A percentile compares a stretch with the other conserved stretches of the same genome.
phyloP scores from a whole-genome alignment of 2,113 vertebrate species.

The Epinephelus lanceolatus region DNA sequence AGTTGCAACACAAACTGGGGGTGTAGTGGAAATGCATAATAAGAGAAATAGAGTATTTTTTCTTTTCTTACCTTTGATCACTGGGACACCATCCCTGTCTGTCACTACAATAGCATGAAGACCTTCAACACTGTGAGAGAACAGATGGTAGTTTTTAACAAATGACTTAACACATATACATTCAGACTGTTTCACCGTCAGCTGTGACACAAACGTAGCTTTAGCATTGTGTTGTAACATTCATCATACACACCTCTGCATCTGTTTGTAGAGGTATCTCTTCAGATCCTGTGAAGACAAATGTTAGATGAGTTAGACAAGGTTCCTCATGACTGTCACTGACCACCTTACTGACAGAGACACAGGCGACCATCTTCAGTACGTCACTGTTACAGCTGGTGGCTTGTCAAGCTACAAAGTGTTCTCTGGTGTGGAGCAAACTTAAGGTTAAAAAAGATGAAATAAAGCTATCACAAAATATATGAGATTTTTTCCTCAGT shows the following conservation, averaged over 20 bases:
- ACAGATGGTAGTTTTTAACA: background rate
- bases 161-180: background rate
- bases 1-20: too few species aligned
- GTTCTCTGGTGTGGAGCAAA: too few species aligned
- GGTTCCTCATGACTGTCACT: background rate
- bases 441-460: too few species aligned
- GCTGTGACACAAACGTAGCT: background rate
- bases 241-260: slow-evolving; percentile 89
- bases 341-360: background rate
- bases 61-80: slow-evolving; percentile 92
- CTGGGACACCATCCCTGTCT: slow-evolving; percentile 96
- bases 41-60: background rate
- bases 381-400: too few species aligned
- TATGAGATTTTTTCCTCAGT: too few species aligned
- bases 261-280: slow-evolving; percentile 94
- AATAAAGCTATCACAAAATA: too few species aligned
- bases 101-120: slow-evolving; percentile 97
- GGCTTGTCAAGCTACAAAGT: too few species aligned
- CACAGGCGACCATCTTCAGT: too few species aligned
- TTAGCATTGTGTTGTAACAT: too few species aligned
- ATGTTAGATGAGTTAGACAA: background rate
- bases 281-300: slow-evolving; percentile 90
- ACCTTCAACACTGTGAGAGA: slow-evolving; percentile 90
- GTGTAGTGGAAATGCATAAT: background rate
- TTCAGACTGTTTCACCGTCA: background rate